phyloP scores from a whole-genome alignment of 2,113 vertebrate species.

The Lutjanus erythropterus region DNA sequence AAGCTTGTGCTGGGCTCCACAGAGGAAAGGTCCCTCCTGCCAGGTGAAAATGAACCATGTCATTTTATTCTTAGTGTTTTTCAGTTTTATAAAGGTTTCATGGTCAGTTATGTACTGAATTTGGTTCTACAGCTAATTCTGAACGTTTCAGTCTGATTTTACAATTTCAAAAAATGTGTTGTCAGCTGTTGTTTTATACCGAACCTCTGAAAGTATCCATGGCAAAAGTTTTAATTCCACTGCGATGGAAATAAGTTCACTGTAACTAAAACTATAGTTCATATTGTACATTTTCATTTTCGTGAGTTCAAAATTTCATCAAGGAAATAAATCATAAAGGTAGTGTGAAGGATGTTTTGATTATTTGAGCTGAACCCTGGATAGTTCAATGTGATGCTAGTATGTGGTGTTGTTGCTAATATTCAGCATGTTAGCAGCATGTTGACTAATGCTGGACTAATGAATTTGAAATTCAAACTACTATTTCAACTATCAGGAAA shows the following conservation, averaged over 20 bases:
- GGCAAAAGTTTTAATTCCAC: background rate
- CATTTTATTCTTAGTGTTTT: background rate
- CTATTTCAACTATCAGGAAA: background rate
- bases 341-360: background rate
- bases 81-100: background rate
- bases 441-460: background rate
- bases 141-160: background rate
- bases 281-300: too few species aligned
- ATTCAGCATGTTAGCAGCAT: background rate
- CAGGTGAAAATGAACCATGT: background rate
- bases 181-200: background rate
- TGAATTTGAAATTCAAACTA: background rate
- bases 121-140: background rate
- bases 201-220: background rate
- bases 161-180: background rate
- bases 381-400: background rate
- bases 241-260: too few species aligned
- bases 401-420: background rate
- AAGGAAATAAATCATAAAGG: too few species aligned
- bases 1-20: constrained; percentile 8
- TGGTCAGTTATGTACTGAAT: background rate
- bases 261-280: too few species aligned
- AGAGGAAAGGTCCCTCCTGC: background rate
- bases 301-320: too few species aligned
- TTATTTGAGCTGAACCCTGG: background rate